phyloP scores from a whole-genome alignment of 2,797 vertebrate species.

The Ptychadena robeensis region DNA sequence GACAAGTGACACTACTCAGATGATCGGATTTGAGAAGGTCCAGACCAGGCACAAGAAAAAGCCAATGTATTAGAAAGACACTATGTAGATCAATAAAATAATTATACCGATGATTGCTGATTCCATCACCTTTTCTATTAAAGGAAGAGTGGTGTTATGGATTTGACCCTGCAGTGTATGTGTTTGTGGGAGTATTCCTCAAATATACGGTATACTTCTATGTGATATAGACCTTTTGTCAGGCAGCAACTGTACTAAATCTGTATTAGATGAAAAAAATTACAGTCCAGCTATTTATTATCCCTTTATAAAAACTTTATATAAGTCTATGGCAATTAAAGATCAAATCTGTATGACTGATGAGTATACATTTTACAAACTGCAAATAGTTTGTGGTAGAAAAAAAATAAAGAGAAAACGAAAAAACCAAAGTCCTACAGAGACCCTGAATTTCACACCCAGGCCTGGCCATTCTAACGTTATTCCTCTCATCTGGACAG shows the following conservation, averaged over 20 bases:
- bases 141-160: not conserved
- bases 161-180: not conserved
- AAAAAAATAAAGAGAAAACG: conserved; percentile 17
- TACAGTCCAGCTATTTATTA: conserved; percentile 18
- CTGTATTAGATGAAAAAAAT: conserved; percentile 25
- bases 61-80: not conserved
- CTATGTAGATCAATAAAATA: too few relatives aligned
- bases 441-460: conserved; percentile 1
- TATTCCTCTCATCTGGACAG: conserved; percentile 3
- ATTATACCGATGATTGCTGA: not conserved
- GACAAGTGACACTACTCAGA: not conserved
- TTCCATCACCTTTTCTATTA: too few relatives aligned
- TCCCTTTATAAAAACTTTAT: conserved; percentile 36
- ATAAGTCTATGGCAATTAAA: conserved; percentile 19
- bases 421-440: conserved; percentile 5
- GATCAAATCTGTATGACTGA: conserved; percentile 13
- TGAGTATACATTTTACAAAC: conserved; percentile 33
- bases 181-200: too few relatives aligned
- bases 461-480: not conserved
- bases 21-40: not conserved
- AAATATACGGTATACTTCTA: too few relatives aligned
- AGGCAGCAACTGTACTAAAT: conserved; percentile 24
- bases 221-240: conserved; percentile 38
- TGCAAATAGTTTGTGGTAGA: conserved; percentile 29
- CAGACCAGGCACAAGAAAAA: not conserved